Percentiles rank a stretch among this genome's conserved stretches.
phyloP scores from a whole-genome alignment of 2,113 vertebrate species.

The Austrofundulus limnaeus region DNA sequence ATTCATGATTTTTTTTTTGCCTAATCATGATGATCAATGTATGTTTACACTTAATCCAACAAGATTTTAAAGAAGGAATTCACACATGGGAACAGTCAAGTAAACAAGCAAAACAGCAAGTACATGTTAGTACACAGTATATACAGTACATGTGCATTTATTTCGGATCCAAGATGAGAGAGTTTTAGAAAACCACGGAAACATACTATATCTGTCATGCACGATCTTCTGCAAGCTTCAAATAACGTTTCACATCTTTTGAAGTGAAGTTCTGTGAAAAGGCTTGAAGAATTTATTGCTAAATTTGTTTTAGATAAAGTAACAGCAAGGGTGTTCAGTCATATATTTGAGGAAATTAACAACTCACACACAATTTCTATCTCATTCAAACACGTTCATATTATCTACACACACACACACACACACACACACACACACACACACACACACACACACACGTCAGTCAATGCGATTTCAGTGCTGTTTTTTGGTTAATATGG shows the following conservation, averaged over 20 bases:
- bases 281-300: too few relatives aligned
- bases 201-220: constrained; percentile 9
- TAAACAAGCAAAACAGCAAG: constrained; percentile 40
- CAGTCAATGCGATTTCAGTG: constrained; percentile 57
- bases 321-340: constrained; percentile 35
- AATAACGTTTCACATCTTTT: background rate
- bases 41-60: constrained; percentile 12
- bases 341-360: constrained; percentile 28
- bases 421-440: constrained; percentile 30
- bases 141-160: constrained; percentile 64
- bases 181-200: constrained; percentile 12
- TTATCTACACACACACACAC: constrained; percentile 12
- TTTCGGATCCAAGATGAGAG: constrained; percentile 29
- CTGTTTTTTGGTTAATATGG: constrained; percentile 51
- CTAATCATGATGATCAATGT: background rate
- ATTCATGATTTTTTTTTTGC: background rate
- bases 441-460: too few relatives aligned
- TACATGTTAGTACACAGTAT: constrained; percentile 39
- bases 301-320: constrained; percentile 30
- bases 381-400: constrained; percentile 20
- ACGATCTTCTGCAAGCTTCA: constrained; percentile 9
- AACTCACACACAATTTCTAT: constrained; percentile 22
- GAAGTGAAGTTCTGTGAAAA: background rate
- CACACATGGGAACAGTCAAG: constrained; percentile 44
- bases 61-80: constrained; percentile 11